Evolutionary conservation across 2,888 invertebrate genomes (phyloP), one percentile per base, ranked within the genome.

Genomic region (Hydrotaea cyrtoneurina): DNA sequence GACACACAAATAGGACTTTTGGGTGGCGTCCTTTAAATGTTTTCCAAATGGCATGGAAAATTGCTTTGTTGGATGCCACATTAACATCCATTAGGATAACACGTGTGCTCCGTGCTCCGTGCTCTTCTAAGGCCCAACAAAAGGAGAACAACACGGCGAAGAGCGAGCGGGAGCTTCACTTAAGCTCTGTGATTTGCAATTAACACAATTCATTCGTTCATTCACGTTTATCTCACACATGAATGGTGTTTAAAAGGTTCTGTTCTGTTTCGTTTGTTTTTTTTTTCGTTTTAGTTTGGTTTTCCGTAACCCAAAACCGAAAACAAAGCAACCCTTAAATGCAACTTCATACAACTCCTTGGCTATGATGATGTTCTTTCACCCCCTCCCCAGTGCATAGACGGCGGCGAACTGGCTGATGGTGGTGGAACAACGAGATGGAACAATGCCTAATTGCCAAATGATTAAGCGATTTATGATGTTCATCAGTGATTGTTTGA

Each of bases 401-500:
- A 50, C 39, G 36, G 36, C 43, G 4, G 8, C 36, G 1, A 8
- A 10, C 39, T 11, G 39, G 39, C 3, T 31, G 31, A 31, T 31
- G 31, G 7, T 31, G 31, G 7, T 31, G 39, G 4, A 39, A 39
- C 11, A 39, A 39, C 7, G 31, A 50, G 26, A 50, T 71, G 19
- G 66, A 69, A 64, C 86, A 87, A 87, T 82, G 89, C 90, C 90
- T 92, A 92, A 92, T 92, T 92, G 92, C 91, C 91, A 90, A 91
- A 92, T 92, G 92, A 92, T 91, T 92, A 92, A 92, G 91, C 92
- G 92, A 92, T 92, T 92, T 92, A 90, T 91, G 90, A 92, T 91
- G 90, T 91, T 91, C 89, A 82, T 82, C 79, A 73, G 66, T 62
- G 21, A 74, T 88, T 80, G 82, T 86, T 82, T 88, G 89, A 89